These are phyloP conservation scores for Heterotis niloticus DNA, from an alignment of 2,113 vertebrate genomes.

Conservation along the genomic window DNA sequence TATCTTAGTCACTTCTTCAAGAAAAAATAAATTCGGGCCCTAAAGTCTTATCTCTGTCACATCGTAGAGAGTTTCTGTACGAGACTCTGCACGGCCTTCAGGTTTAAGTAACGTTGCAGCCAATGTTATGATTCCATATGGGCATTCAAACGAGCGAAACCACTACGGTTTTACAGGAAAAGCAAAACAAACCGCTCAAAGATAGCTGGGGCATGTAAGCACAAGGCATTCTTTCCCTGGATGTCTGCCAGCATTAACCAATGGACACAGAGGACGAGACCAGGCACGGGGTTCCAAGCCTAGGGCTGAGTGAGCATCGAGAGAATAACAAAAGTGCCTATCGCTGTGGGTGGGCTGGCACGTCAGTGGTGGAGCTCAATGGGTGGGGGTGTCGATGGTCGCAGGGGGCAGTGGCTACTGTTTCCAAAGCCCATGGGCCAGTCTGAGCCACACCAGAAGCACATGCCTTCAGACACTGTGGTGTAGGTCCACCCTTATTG, in stretches of 20 bases:
- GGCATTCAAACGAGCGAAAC: constrained; percentile 23
- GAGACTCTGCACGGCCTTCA: background rate
- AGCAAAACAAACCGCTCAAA: constrained; percentile 29
- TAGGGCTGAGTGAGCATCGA: constrained; percentile 28
- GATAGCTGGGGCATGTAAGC: constrained; percentile 26
- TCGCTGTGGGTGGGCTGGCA: background rate
- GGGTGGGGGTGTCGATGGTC: background rate
- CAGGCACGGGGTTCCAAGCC: background rate
- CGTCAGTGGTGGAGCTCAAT: background rate
- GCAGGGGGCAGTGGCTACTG: background rate
- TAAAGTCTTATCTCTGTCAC: background rate
- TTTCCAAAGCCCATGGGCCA: background rate
- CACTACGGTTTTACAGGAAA: background rate
- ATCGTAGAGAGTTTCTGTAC: background rate
- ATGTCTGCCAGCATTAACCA: constrained; percentile 37
- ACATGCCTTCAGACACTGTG: background rate
- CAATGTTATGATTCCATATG: constrained; percentile 12
- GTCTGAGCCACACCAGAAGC: constrained; percentile 8
- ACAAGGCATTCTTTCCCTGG: constrained; percentile 15
- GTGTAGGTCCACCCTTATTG: background rate
- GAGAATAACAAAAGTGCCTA: constrained; percentile 30
- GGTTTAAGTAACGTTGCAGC: background rate
- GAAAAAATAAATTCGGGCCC: background rate
- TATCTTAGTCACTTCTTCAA: background rate
- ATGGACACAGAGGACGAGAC: constrained; percentile 14